These are phyloP conservation scores for Tyto alba DNA, from an alignment of 2,113 vertebrate genomes.

Conservation along the genomic window DNA sequence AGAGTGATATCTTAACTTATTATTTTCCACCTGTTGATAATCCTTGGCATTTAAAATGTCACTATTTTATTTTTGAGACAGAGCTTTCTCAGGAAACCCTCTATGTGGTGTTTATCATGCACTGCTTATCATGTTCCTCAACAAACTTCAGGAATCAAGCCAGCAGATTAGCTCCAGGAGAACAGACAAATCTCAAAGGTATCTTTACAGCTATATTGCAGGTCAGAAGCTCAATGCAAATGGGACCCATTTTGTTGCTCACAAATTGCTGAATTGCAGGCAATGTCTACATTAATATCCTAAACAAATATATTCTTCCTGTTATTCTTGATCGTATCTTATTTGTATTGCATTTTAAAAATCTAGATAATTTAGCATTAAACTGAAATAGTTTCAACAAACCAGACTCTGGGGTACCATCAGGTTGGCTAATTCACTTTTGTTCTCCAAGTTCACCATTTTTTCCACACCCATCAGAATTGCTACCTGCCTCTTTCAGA, in stretches of 20 bases:
- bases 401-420: neutral
- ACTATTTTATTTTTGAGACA: conserved; percentile 2
- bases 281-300: conserved; percentile 33
- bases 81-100: neutral
- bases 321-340: neutral
- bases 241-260: conserved; percentile 20
- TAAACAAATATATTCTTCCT: conserved; percentile 8
- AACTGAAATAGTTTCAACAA: neutral
- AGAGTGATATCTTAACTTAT: neutral
- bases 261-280: conserved; percentile 55
- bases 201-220: conserved; percentile 45
- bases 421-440: neutral
- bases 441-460: neutral
- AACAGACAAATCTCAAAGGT: conserved; percentile 51
- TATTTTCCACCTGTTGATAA: conserved; percentile 37
- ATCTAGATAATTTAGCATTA: neutral
- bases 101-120: conserved; percentile 12
- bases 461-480: neutral
- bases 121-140: conserved; percentile 40
- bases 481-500: neutral
- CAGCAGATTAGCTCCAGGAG: conserved; percentile 51
- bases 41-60: conserved; percentile 16
- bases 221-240: conserved; percentile 56
- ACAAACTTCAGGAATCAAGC: conserved; percentile 36
- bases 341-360: neutral